Percentiles rank a stretch among this genome's conserved stretches.
Conservation (phyloP, 2,888 invertebrate species). For the Ectemnius continuus region DNA sequence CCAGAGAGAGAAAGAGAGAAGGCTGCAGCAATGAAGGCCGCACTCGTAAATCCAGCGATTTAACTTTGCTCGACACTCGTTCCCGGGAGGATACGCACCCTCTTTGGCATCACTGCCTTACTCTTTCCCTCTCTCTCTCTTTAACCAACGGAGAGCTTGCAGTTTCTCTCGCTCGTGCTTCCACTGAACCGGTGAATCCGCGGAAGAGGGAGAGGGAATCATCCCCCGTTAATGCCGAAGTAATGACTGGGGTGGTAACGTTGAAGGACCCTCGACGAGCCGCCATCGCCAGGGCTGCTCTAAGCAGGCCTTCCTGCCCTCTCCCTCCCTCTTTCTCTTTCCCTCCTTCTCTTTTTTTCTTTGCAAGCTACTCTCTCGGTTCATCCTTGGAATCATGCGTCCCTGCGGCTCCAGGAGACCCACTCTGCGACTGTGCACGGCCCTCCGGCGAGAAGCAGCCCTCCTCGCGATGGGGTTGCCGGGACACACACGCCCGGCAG, state of each 20-base stretch:
- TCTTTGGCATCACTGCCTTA: background rate
- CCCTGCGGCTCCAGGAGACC: constrained; percentile 3
- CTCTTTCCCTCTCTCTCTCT: constrained; percentile 12
- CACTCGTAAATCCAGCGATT: constrained; percentile 57
- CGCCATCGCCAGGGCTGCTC: constrained; percentile 49
- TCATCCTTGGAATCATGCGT: background rate
- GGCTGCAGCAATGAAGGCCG: constrained; percentile 22
- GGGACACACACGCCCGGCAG: constrained; percentile 44
- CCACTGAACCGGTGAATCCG: constrained; percentile 62
- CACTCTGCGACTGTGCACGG: background rate
- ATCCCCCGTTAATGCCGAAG: constrained; percentile 74
- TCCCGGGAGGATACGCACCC: constrained; percentile 25
- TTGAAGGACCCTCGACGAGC: constrained; percentile 70
- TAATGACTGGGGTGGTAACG: constrained; percentile 76
- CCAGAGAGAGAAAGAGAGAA: constrained; percentile 18
- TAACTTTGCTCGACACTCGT: constrained; percentile 50
- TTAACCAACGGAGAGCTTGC: background rate
- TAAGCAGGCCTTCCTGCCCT: constrained; percentile 24
- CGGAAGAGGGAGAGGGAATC: constrained; percentile 64
- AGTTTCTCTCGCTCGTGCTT: constrained; percentile 28
- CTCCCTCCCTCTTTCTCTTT: constrained; percentile 22
- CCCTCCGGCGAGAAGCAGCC: background rate
- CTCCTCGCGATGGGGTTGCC: constrained; percentile 42
- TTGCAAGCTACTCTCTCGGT: constrained; percentile 7
- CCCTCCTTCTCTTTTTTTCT: constrained; percentile 9